phyloP scores from a whole-genome alignment of 2,888 invertebrate genomes.

The Apamea anceps region DNA sequence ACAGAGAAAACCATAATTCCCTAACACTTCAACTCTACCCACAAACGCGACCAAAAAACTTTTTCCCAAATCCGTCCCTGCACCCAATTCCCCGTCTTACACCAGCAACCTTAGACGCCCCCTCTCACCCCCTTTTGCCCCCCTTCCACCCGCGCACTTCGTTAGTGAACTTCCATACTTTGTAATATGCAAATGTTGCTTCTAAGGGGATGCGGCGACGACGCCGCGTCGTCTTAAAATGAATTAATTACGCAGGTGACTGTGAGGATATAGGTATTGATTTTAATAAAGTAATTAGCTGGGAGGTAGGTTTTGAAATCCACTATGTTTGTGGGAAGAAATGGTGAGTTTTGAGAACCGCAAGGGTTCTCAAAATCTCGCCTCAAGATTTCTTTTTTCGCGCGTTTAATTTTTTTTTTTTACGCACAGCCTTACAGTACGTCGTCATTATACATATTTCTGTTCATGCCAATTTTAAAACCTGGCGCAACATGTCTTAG shows the following conservation, averaged over 20 bases:
- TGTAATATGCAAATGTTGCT: conserved; percentile 90
- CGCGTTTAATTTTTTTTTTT: not conserved
- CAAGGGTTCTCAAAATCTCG: too few relatives aligned
- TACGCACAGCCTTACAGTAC: too few relatives aligned
- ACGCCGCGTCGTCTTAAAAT: conserved; percentile 86
- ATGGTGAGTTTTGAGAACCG: not conserved
- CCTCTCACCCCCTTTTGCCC: conserved; percentile 61
- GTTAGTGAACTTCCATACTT: conserved; percentile 90
- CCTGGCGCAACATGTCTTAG: too few relatives aligned
- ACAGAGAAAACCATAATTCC: not conserved
- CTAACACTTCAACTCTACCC: not conserved
- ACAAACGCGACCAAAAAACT: not conserved
- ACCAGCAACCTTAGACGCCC: conserved; percentile 84
- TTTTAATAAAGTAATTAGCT: conserved; percentile 64
- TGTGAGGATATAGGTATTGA: conserved; percentile 65
- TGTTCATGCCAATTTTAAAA: too few relatives aligned
- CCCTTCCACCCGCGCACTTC: conserved; percentile 77
- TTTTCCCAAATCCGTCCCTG: conserved; percentile 77
- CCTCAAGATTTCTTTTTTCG: too few relatives aligned
- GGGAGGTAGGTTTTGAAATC: not conserved
- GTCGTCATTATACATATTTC: too few relatives aligned
- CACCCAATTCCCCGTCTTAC: conserved; percentile 89
- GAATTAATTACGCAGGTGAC: conserved; percentile 90
- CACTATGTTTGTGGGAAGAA: not conserved
- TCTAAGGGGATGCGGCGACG: conserved; percentile 83